Percentiles rank a stretch among this genome's conserved stretches.
Evolutionary conservation across 2,113 vertebrate genomes (phyloP).

Genomic region (Bambusicola thoracicus): DNA sequence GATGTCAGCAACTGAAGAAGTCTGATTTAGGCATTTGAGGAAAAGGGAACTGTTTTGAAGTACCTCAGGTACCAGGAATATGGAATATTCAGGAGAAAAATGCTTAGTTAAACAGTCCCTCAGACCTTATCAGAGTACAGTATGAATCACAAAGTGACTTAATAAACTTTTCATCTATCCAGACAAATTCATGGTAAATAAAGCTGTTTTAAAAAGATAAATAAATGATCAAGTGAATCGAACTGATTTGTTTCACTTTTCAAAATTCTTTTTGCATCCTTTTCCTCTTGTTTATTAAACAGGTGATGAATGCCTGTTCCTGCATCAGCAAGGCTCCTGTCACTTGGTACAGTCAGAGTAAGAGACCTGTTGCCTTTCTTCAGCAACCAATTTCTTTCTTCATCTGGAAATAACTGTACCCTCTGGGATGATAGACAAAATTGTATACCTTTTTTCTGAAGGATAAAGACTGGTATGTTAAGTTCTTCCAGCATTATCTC

Average conservation of each 20-base stretch:
- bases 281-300: neutral
- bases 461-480: neutral
- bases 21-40: neutral
- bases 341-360: neutral
- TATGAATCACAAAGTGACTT: neutral
- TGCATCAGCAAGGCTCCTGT: neutral
- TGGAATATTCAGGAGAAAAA: neutral
- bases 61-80: neutral
- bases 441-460: neutral
- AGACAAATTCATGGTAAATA: neutral
- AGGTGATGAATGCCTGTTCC: neutral
- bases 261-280: accelerated
- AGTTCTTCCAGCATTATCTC: neutral
- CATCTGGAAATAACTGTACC: neutral
- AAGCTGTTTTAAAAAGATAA: neutral
- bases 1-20: neutral
- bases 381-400: neutral
- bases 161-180: neutral
- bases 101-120: accelerated
- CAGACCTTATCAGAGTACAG: neutral
- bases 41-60: neutral
- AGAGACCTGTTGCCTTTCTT: neutral
- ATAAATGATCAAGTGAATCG: neutral
- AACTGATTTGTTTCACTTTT: neutral
- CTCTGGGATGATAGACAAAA: neutral